These are phyloP conservation scores for Pachydiplax longipennis DNA, from an alignment of 2,888 invertebrate species.

Conservation along the genomic window DNA sequence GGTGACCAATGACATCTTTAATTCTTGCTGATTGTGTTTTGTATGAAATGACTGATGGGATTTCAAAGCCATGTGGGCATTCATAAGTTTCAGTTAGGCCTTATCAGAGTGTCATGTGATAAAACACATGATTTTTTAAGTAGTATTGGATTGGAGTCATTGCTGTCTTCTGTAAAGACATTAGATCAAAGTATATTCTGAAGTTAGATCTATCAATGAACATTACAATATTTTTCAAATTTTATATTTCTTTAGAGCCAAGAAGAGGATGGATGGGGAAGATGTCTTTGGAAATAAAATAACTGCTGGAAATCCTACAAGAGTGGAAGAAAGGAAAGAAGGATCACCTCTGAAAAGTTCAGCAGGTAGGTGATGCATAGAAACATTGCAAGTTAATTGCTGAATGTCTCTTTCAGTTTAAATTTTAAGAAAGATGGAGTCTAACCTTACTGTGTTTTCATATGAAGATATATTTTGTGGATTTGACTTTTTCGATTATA, in stretches of 20 bases:
- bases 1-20: neutral
- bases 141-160: neutral
- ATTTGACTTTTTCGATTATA: no score
- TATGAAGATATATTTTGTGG: no score
- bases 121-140: neutral
- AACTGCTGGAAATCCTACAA: conserved; percentile 61
- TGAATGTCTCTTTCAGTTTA: no score
- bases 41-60: neutral
- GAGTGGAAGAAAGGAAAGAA: conserved; percentile 40
- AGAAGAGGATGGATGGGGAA: conserved; percentile 85
- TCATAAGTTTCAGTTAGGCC: neutral
- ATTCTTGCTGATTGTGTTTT: neutral
- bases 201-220: neutral
- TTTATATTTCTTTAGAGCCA: conserved; percentile 67
- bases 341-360: conserved; percentile 46
- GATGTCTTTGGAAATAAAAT: conserved; percentile 82
- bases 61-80: neutral
- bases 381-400: no score
- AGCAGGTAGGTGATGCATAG: neutral
- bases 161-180: neutral
- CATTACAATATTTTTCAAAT: neutral
- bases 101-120: neutral
- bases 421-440: no score
- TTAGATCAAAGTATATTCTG: neutral
- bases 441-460: no score